Conservation (phyloP, 2,888 invertebrate species). For the Congeria kusceri region DNA sequence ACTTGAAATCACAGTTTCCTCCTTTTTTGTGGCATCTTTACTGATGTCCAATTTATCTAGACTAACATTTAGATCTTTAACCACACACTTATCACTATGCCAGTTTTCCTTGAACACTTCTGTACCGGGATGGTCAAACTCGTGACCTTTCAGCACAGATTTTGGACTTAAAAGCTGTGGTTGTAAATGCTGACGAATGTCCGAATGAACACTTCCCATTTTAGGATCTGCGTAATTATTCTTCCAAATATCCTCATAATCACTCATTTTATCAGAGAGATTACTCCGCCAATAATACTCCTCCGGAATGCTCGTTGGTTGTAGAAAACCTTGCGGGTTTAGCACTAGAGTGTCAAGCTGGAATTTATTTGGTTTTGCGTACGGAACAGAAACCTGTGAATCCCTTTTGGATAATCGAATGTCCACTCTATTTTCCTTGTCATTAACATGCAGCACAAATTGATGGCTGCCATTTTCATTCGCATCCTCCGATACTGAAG, state of each 20-base stretch:
- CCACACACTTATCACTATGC: constrained; percentile 37
- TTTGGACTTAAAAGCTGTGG: constrained; percentile 44
- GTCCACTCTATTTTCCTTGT: constrained; percentile 43
- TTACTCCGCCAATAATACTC: constrained; percentile 92
- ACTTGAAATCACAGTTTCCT: neutral
- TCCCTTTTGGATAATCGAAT: constrained; percentile 43
- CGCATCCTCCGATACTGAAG: constrained; percentile 25
- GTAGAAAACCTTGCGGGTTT: constrained; percentile 61
- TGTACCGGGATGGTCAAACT: neutral
- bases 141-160: neutral
- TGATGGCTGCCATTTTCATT: neutral
- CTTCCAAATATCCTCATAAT: constrained; percentile 97
- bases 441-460: constrained; percentile 47
- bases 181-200: constrained; percentile 53
- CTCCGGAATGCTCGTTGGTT: constrained; percentile 73
- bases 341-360: constrained; percentile 6
- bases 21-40: neutral
- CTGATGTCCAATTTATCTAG: constrained; percentile 21
- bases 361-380: constrained; percentile 62
- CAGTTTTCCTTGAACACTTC: constrained; percentile 30
- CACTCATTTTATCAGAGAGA: constrained; percentile 95
- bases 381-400: constrained; percentile 47
- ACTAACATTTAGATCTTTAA: constrained; percentile 42
- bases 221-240: constrained; percentile 59
- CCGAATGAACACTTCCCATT: constrained; percentile 54